Base-by-base conservation (phyloP, 1,140 invertebrate species). In the Drosophila pruinosa region DNA sequence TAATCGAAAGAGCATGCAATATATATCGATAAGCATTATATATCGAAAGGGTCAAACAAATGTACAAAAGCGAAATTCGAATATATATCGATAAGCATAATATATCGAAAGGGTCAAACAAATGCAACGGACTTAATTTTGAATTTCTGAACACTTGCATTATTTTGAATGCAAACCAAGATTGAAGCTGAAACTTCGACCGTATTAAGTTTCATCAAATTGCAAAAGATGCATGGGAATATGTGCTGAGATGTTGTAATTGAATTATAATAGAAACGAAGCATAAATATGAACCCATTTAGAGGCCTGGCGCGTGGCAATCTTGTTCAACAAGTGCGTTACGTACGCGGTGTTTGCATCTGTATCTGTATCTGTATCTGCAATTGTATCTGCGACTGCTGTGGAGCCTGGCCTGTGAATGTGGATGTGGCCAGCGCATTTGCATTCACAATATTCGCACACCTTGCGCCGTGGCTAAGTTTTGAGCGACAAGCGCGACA, bases 401-500 rank as follows among this genome's bases (percentile, higher is more conserved):
- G n/a, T n/a, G n/a, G n/a, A n/a, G n/a, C n/a, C n/a, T n/a, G n/a
- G n/a, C n/a, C n/a, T n/a, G n/a, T n/a, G n/a, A n/a, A n/a, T 58
- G 47, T 12, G 10, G 36, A 14, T 45, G 50, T 61, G 36, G 68
- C 26, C 17, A 24, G 57, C 56, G 68, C 68, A 72, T 62, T 80
- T 36, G 47, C 68, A 72, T 56, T 64, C 68, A 65, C 58, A 67
- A 74, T 54, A 78, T 88, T 88, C 31, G 72, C 82, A 86, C 82
- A 86, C 82, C 82, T 86, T 86, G 78, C 80, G 56, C 45, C 56
- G 45, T 63, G 57, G 54, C 22, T 34, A 45, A 56, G 58, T 73
- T 83, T 75, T 85, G 80, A 85, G 58, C 74, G 82, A 88, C 81
- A 86, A 86, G 53, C 68, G 78, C 65, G 81, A 88, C 81, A 81